phyloP scores from a whole-genome alignment of 2,888 invertebrate genomes.

The Leucozona laternaria region DNA sequence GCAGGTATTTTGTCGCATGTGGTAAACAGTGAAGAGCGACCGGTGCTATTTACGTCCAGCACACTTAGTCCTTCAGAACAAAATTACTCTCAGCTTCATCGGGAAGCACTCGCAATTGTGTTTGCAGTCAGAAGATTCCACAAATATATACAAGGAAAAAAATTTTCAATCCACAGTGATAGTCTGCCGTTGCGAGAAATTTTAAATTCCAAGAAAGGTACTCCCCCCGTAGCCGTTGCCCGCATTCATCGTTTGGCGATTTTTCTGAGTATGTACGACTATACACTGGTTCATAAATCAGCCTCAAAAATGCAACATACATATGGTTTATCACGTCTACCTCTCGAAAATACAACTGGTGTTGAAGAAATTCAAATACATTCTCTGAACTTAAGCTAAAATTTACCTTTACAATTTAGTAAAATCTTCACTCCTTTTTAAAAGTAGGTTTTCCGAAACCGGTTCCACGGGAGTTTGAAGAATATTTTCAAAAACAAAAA shows the following conservation, averaged over 20 bases:
- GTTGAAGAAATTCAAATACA: conserved; percentile 12
- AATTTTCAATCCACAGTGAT: conserved; percentile 12
- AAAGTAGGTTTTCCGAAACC: conserved; percentile 5
- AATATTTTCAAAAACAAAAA: neutral
- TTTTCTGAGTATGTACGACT: conserved; percentile 18
- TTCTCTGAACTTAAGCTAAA: neutral
- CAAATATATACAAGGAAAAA: too few species aligned
- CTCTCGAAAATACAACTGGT: too few species aligned
- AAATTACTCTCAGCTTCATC: too few species aligned
- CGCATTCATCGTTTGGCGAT: conserved; percentile 13
- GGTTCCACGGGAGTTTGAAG: neutral
- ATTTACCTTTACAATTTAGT: neutral
- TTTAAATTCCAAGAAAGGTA: neutral
- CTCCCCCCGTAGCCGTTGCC: conserved; percentile 3
- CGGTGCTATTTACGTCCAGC: too few species aligned
- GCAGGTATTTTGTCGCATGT: too few species aligned
- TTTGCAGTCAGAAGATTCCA: too few species aligned
- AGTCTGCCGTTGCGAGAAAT: conserved; percentile 7
- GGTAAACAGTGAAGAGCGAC: too few species aligned
- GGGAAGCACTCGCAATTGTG: too few species aligned
- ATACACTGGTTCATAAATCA: neutral
- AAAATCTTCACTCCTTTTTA: conserved; percentile 9
- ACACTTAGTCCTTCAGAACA: too few species aligned
- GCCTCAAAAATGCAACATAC: conserved; percentile 10
- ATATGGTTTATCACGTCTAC: conserved; percentile 1